A percentile compares a stretch with the other conserved stretches of the same genome.
These are phyloP conservation scores for Hydropotes inermis DNA, from an alignment of 2,113 vertebrate genomes.

Conservation along the genomic window DNA sequence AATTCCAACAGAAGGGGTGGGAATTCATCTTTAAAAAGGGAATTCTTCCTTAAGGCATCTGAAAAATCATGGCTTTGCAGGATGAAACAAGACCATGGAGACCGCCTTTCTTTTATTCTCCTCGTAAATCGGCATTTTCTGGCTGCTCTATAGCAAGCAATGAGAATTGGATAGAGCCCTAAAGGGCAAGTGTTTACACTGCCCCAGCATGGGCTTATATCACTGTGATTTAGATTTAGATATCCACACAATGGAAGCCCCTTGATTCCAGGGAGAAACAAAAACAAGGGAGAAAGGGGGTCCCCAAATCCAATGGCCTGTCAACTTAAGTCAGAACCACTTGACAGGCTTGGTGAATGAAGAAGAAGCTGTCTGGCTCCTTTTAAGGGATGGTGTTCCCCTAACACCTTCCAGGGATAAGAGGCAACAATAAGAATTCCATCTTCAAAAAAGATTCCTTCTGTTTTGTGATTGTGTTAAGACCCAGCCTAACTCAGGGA, in stretches of 20 bases:
- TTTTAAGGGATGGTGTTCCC: neutral
- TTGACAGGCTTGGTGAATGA: neutral
- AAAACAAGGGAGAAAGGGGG: neutral
- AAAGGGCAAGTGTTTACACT: slow-evolving; percentile 43
- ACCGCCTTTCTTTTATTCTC: slow-evolving; percentile 25
- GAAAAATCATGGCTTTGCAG: neutral
- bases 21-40: neutral
- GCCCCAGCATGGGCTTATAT: slow-evolving; percentile 1
- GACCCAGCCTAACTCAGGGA: neutral
- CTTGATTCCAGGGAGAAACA: neutral
- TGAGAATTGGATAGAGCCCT: neutral
- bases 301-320: neutral
- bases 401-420: neutral
- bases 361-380: neutral
- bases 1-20: neutral
- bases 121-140: slow-evolving; percentile 46
- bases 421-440: neutral
- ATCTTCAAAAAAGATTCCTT: slow-evolving; percentile 36
- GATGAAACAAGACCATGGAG: neutral
- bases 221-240: slow-evolving; percentile 35
- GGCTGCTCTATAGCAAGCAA: neutral
- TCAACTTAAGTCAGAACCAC: neutral
- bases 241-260: neutral
- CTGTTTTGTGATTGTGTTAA: slow-evolving; percentile 33
- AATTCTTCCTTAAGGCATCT: slow-evolving; percentile 45